phyloP scores from a whole-genome alignment of 1,140 invertebrate genomes.

The Anoplophora glabripennis region DNA sequence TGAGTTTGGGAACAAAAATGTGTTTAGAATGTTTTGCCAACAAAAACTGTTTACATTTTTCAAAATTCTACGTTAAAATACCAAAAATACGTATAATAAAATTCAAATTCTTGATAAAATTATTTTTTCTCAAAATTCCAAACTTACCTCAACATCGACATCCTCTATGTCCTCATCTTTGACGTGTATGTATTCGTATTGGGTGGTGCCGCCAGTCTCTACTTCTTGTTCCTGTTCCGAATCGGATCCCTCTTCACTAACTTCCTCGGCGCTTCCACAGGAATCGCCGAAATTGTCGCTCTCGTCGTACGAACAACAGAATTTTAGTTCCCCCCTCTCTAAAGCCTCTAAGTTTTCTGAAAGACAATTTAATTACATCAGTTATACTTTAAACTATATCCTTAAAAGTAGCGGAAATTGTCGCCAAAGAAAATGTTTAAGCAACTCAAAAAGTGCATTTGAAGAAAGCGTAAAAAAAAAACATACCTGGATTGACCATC shows the following conservation, averaged over 20 bases:
- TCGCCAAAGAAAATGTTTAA: too few species aligned
- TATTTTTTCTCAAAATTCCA: constrained; percentile 2
- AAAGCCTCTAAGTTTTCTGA: constrained; percentile 74
- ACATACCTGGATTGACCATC: constrained; percentile 77
- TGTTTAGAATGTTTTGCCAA: too few species aligned
- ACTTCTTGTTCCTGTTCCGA: constrained; percentile 51
- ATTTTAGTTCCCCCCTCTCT: constrained; percentile 83
- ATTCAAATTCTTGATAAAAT: too few species aligned
- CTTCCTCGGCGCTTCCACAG: constrained; percentile 50
- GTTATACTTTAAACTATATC: too few species aligned
- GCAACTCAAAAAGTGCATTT: too few species aligned
- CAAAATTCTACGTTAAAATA: too few species aligned
- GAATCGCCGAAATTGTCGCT: constrained; percentile 49
- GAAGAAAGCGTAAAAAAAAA: constrained; percentile 12
- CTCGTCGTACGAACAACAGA: constrained; percentile 48
- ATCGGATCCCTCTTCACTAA: constrained; percentile 50
- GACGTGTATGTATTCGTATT: constrained; percentile 40
- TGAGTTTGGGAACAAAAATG: too few species aligned
- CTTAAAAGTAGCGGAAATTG: too few species aligned
- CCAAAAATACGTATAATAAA: too few species aligned
- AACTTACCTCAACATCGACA: constrained; percentile 47
- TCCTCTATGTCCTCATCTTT: constrained; percentile 51
- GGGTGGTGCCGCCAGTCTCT: constrained; percentile 54
- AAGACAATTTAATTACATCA: constrained; percentile 28
- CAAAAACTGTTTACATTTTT: too few species aligned